Evolutionary conservation across 2,797 vertebrate species (phyloP).

Genomic region (Halcyon badia): DNA sequence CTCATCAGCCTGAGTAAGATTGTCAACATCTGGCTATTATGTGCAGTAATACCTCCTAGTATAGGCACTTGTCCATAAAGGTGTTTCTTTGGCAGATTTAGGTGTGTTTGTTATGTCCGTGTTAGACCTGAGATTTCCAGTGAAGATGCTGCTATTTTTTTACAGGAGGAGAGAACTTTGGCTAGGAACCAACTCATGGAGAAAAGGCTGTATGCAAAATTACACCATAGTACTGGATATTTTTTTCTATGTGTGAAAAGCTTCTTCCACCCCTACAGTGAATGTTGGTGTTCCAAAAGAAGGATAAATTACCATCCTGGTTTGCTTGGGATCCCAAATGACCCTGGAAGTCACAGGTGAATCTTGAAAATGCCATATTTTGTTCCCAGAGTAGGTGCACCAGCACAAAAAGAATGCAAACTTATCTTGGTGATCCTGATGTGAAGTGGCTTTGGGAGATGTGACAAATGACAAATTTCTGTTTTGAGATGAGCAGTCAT

Average conservation of each 20-base stretch:
- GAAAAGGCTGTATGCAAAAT: not conserved
- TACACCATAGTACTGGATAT: not conserved
- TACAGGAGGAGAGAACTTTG: not conserved
- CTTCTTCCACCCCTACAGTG: not conserved
- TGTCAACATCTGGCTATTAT: not conserved
- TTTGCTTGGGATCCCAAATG: not conserved
- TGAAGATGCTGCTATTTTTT: not conserved
- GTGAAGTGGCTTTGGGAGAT: not conserved
- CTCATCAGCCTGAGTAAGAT: not conserved
- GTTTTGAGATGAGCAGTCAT: not conserved
- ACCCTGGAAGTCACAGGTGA: not conserved
- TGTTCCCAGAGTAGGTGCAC: not conserved
- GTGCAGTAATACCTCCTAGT: not conserved
- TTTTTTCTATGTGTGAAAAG: not conserved
- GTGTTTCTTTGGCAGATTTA: not conserved
- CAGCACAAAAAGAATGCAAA: not conserved
- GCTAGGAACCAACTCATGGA: not conserved
- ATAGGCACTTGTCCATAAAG: not conserved
- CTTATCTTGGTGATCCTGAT: not conserved
- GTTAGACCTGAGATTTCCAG: not conserved
- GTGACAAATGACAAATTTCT: not conserved
- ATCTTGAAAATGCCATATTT: not conserved
- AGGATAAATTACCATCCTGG: not conserved
- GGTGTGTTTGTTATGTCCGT: not conserved
- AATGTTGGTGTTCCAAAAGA: not conserved